Base-by-base conservation (phyloP, 2,113 vertebrate species). In the Sorex araneus region DNA sequence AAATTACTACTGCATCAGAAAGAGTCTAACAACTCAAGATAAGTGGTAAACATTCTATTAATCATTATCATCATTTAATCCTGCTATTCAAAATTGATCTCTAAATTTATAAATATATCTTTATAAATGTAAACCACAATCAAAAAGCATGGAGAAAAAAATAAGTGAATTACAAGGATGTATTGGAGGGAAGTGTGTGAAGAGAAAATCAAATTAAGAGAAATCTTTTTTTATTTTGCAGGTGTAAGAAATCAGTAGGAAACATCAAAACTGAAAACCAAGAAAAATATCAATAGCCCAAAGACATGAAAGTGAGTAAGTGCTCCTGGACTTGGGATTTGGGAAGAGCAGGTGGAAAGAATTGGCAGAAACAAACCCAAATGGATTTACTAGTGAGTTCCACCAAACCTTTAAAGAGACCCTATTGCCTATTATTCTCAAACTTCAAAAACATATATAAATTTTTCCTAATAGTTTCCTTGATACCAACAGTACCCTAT, bases 81-180 rank as follows among this genome's bases (percentile, higher is more conserved):
- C 63, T 50, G 36, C 63, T 60, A n/a, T 36, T 36, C 34, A 79
- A 13, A 57, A 18, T 12, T 90, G 25, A 36, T 71, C 57, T 87
- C 63, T 71, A 92, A 32, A 67, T 66, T 87, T 66, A 63, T 28
- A 73, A 77, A 77, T n/a, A 66, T 85, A 43, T 60, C 18, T 60
- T 60, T 60, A 60, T 60, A 73, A 78, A 77, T n/a, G 47, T 80
- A 43, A 84, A 27, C 23, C 30, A 79, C 57, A 28, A 77, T 84
- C 70, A 71, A 94, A 93, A 84, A 27, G 2, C 40, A 94, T 4
- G 10, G 11, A 84, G 63, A 36, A 27, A 80, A 54, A 81, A 69
- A 40, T 6, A 70, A n/a, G 47, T 2, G 1, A 23, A 84, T 2
- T 12, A 0, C 66, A 77, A 74, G 70, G 19, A 32, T 30, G 45